These are phyloP conservation scores for Brachionus sp. DNA, from an alignment of 1,140 invertebrate species.

Conservation along the genomic window DNA sequence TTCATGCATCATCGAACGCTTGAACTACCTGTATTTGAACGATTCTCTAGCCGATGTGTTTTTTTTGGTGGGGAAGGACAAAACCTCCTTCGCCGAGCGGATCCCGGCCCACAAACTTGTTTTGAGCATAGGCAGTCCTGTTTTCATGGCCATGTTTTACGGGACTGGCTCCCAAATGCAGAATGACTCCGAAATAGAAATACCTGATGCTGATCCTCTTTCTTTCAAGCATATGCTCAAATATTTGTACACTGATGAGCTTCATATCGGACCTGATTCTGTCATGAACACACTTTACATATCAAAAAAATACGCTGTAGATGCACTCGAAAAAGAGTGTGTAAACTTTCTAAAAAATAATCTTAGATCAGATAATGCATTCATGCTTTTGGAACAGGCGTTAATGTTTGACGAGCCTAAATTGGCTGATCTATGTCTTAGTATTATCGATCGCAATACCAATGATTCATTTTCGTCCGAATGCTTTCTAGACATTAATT, in stretches of 20 bases:
- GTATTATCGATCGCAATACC: conserved; percentile 81
- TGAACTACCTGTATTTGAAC: conserved; percentile 75
- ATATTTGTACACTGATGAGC: conserved; percentile 78
- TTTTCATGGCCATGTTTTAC: conserved; percentile 79
- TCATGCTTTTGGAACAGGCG: conserved; percentile 73
- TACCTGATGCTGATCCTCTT: conserved; percentile 77
- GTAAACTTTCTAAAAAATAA: conserved; percentile 78
- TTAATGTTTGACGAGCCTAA: conserved; percentile 76
- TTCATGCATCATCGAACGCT: conserved; percentile 66
- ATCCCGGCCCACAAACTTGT: conserved; percentile 82
- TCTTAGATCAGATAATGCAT: conserved; percentile 77
- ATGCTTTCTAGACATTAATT: conserved; percentile 80
- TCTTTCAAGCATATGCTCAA: conserved; percentile 63
- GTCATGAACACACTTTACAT: conserved; percentile 76
- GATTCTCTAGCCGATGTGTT: conserved; percentile 75
- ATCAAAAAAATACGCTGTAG: conserved; percentile 80
- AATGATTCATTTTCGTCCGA: conserved; percentile 75
- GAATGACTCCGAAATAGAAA: conserved; percentile 69
- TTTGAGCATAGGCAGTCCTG: conserved; percentile 73
- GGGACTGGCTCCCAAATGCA: conserved; percentile 67
- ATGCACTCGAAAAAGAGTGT: conserved; percentile 75
- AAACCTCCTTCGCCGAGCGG: conserved; percentile 66
- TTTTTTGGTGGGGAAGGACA: conserved; percentile 68
- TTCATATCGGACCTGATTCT: conserved; percentile 77
- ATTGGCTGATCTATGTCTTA: conserved; percentile 73